A percentile compares a stretch with the other conserved stretches of the same genome.
phyloP scores from a whole-genome alignment of 2,113 vertebrate species.

The Ailuropoda melanoleuca region DNA sequence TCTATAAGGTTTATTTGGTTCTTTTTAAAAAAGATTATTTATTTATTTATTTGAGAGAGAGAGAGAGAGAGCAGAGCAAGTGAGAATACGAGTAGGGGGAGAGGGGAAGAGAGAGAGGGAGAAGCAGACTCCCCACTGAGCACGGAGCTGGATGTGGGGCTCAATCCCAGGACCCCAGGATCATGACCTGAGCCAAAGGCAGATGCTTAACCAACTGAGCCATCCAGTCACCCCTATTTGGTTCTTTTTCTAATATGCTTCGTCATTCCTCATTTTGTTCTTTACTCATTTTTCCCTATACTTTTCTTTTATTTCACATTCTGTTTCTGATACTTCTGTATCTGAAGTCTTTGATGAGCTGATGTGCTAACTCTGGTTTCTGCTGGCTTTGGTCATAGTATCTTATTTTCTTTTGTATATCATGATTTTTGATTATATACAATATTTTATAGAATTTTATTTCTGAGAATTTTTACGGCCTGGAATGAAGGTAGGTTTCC shows the following conservation, averaged over 20 bases:
- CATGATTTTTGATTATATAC: neutral
- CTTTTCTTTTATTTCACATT: conserved; percentile 31
- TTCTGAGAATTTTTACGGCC: neutral
- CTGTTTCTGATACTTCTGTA: neutral
- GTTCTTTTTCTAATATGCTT: neutral
- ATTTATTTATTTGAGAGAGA: no score
- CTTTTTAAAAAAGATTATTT: neutral
- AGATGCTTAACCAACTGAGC: neutral
- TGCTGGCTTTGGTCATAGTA: neutral
- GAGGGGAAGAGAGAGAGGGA: no score
- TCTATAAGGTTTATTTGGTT: neutral
- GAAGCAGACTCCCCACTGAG: no score
- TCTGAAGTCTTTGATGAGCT: conserved; percentile 11
- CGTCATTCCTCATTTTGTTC: neutral
- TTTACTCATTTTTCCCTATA: neutral
- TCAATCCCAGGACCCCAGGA: neutral
- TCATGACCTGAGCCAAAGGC: neutral
- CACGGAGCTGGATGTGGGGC: neutral
- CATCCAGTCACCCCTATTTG: neutral
- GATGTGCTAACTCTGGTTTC: neutral
- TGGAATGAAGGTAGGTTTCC: neutral
- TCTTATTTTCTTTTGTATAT: neutral
- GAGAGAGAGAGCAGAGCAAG: no score
- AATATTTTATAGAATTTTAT: neutral
- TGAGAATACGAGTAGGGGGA: no score